These are phyloP conservation scores for Marmota flaviventris DNA, from an alignment of 2,113 vertebrate species.

Conservation along the genomic window DNA sequence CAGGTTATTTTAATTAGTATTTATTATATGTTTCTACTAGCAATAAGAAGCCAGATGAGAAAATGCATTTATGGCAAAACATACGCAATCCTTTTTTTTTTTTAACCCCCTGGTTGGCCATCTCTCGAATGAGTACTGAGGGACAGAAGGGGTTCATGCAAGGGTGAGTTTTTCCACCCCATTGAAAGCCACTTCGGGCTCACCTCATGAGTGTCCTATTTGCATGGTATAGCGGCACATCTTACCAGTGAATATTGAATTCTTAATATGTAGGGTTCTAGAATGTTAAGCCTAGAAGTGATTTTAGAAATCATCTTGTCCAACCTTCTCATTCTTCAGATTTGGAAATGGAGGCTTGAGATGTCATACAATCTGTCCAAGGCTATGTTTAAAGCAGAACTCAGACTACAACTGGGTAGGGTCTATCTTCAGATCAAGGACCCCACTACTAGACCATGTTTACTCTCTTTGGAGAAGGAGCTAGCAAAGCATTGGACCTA, in stretches of 20 bases:
- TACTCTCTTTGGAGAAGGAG: neutral
- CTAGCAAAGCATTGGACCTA: neutral
- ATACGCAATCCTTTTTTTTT: neutral
- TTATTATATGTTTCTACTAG: conserved; percentile 37
- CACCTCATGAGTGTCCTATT: neutral
- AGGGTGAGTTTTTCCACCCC: neutral
- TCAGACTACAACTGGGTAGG: accelerated
- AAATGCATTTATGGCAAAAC: conserved; percentile 8
- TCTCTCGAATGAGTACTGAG: neutral
- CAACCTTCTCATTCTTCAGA: neutral
- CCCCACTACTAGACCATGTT: too few species aligned
- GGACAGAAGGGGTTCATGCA: neutral
- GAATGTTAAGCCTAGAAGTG: neutral
- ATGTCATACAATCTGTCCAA: neutral
- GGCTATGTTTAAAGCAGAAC: neutral
- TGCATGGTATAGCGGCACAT: neutral
- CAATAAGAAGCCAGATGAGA: conserved; percentile 35
- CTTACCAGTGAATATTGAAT: neutral
- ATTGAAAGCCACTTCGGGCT: neutral
- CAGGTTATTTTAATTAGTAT: conserved; percentile 75
- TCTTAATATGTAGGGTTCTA: neutral
- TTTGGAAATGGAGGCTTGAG: neutral
- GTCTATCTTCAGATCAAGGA: neutral
- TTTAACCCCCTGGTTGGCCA: neutral
- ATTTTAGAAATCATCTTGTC: neutral